Base-by-base conservation (phyloP, 1,140 invertebrate species). In the Drosophila serrata region DNA sequence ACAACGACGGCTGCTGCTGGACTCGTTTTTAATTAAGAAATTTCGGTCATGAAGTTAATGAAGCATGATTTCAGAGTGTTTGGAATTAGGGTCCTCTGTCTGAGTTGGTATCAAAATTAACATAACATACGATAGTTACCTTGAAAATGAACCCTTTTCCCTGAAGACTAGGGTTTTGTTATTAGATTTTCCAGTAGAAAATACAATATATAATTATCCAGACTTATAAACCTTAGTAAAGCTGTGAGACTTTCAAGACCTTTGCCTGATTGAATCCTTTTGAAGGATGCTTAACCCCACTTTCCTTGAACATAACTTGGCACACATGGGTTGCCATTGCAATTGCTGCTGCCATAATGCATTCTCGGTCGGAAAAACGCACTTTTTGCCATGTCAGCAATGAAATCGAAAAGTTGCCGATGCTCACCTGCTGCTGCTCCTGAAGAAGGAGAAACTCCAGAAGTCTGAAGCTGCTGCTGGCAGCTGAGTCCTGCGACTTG, bases 321-420 rank as follows among this genome's bases (percentile, higher is more conserved):
- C 46, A 67, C 46, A 63, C 40, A 60, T 59, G 46, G 27, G 49
- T n/a, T 29, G 43, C 40, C 31, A 46, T 5, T 33, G 62, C 62
- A 77, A 60, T 69, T 68, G 62, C 48, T 27, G 24, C 24, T n/a
- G 13, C 40, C 58, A 35, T 63, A 63, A 75, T 37, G 55, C 60
- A 53, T 53, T 45, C 53, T 37, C 46, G 4, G 33, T 49, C 45
- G 59, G 39, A 39, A 37, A 53, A 53, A 46, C 45, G 68, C 53
- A 65, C 51, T 75, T n/a, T n/a, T n/a, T 63, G 80, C 63, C 63
- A 55, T 70, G 55, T 67, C 72, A 74, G 62, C 81, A 90, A 90
- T 79, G 72, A 90, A 90, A 85, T 85, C 86, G 81, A 85, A 90
- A 85, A 82, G 75, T 87, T 87, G 49, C 67, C 56, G 42, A 62